These are phyloP conservation scores for Seriola dumerili DNA, from an alignment of 2,113 vertebrate genomes.

Conservation along the genomic window DNA sequence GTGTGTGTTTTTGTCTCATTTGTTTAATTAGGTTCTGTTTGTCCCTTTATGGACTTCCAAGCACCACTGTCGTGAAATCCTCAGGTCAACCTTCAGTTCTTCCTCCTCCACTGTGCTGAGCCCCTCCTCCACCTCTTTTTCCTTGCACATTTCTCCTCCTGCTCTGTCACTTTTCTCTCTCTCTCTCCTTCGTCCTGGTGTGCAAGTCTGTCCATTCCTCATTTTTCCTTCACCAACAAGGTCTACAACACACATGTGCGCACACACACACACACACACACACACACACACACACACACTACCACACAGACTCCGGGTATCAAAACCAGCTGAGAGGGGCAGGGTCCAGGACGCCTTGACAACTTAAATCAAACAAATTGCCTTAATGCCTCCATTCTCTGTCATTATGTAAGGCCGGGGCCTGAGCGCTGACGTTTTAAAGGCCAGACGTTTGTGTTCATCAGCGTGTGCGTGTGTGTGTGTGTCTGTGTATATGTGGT, in stretches of 20 bases:
- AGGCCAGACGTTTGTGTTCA: slow-evolving; percentile 68
- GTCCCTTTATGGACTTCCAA: too few species aligned
- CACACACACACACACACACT: slow-evolving; percentile 26
- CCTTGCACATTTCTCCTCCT: slow-evolving; percentile 28
- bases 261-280: slow-evolving; percentile 12
- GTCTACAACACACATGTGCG: slow-evolving; percentile 21
- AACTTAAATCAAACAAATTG: slow-evolving; percentile 85
- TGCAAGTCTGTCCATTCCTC: slow-evolving; percentile 22
- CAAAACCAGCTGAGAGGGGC: slow-evolving; percentile 80
- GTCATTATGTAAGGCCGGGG: slow-evolving; percentile 82
- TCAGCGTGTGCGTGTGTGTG: slow-evolving; percentile 1
- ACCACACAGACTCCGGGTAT: slow-evolving; percentile 50
- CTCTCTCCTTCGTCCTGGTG: slow-evolving; percentile 5
- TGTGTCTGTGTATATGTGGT: slow-evolving; percentile 24
- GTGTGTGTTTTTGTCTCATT: too few species aligned
- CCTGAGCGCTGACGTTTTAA: slow-evolving; percentile 77
- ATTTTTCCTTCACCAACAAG: slow-evolving; percentile 52
- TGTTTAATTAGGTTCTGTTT: too few species aligned
- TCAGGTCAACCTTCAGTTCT: slow-evolving; percentile 5
- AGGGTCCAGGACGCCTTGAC: slow-evolving; percentile 77
- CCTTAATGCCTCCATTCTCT: slow-evolving; percentile 84
- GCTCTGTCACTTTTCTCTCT: not conserved
- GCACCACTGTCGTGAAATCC: not conserved
- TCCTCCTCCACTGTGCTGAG: not conserved
- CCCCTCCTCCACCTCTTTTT: slow-evolving; percentile 22